phyloP scores from a whole-genome alignment of 2,888 invertebrate species.

The Drosophila anomalata region DNA sequence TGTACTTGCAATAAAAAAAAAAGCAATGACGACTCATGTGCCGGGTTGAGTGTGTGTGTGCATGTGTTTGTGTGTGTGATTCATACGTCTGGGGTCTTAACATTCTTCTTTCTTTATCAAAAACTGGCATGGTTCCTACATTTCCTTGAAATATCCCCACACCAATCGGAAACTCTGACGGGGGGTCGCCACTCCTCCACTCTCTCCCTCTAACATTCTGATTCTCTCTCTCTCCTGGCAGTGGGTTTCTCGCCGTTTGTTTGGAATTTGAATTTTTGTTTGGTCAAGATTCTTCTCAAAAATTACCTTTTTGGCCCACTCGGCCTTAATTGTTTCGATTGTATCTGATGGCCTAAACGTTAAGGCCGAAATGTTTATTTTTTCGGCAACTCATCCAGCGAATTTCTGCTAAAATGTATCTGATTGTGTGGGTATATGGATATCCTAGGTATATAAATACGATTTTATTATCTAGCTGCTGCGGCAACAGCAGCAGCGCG shows the following conservation, averaged over 20 bases:
- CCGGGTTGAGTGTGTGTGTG: slow-evolving; percentile 48
- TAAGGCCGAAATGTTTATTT: slow-evolving; percentile 31
- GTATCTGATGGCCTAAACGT: slow-evolving; percentile 55
- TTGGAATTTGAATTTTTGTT: slow-evolving; percentile 48
- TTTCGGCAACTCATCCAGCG: slow-evolving; percentile 24
- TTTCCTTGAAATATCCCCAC: slow-evolving; percentile 59
- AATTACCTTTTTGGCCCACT: slow-evolving; percentile 42
- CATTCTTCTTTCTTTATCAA: slow-evolving; percentile 63
- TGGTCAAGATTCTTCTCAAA: slow-evolving; percentile 54
- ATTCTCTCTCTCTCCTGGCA: slow-evolving; percentile 2
- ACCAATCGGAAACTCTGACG: slow-evolving; percentile 42
- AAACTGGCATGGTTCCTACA: slow-evolving; percentile 59
- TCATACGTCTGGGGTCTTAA: slow-evolving; percentile 65
- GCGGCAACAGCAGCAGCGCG: slow-evolving; percentile 37
- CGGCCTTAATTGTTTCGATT: slow-evolving; percentile 63
- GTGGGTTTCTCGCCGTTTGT: slow-evolving; percentile 16
- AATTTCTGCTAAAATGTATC: background rate
- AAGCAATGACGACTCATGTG: slow-evolving; percentile 43
- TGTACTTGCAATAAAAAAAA: slow-evolving; percentile 29
- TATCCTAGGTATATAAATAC: slow-evolving; percentile 52
- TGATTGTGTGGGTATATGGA: no score
- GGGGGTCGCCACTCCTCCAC: slow-evolving; percentile 54
- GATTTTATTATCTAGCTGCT: slow-evolving; percentile 66
- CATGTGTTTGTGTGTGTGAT: slow-evolving; percentile 58
- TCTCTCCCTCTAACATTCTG: background rate